These are phyloP conservation scores for Tangara arthus DNA, from an alignment of 2,797 vertebrate genomes.

Conservation along the genomic window DNA sequence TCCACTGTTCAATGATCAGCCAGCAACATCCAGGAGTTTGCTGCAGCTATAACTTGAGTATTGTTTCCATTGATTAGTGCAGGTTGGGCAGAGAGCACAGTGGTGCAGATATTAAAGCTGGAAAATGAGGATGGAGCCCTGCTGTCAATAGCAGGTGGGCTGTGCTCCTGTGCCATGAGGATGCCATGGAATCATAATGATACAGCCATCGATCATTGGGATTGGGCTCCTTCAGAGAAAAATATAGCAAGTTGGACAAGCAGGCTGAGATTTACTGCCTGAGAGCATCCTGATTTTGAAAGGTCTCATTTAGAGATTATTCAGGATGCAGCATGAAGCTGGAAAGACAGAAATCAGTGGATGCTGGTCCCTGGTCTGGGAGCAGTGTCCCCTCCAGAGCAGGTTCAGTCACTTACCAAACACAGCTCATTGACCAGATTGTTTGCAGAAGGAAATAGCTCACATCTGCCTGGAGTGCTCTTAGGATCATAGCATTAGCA, in stretches of 20 bases:
- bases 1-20: not conserved
- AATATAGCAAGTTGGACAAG: not conserved
- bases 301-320: not conserved
- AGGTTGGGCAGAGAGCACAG: not conserved
- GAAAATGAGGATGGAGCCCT: not conserved
- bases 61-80: not conserved
- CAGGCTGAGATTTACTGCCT: not conserved
- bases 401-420: not conserved
- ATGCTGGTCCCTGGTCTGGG: not conserved
- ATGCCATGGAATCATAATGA: not conserved
- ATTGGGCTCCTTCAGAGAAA: not conserved
- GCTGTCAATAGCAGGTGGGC: not conserved
- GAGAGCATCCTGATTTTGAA: not conserved
- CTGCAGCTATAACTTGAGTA: not conserved
- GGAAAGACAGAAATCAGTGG: not conserved
- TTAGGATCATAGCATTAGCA: not conserved
- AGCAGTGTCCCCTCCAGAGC: not conserved
- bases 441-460: constrained; percentile 3
- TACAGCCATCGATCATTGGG: not conserved
- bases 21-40: not conserved
- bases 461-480: not conserved
- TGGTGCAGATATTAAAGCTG: not conserved
- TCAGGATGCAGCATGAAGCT: accelerated
- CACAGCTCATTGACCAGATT: not conserved
- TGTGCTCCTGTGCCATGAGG: not conserved